Evolutionary conservation across 23 tunicate species (phyloP).

Genomic region (Halocynthia aurantium): DNA sequence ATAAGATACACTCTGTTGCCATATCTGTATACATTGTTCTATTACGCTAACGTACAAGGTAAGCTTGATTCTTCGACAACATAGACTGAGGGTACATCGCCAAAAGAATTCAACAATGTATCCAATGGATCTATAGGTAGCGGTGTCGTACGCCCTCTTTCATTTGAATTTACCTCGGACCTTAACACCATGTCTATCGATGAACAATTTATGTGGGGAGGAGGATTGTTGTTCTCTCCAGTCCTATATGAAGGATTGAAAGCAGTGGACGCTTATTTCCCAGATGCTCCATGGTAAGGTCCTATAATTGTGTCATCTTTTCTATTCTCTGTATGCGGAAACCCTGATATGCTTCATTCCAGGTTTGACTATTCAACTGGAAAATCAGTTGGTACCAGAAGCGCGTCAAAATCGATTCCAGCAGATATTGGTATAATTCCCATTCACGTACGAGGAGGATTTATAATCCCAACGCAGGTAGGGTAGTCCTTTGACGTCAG

Average conservation of each 20-base stretch:
- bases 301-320: not conserved
- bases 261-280: conserved; percentile 66
- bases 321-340: not conserved
- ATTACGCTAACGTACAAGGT: conserved; percentile 74
- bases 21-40: conserved; percentile 85
- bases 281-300: conserved; percentile 90
- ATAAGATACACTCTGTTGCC: conserved; percentile 88
- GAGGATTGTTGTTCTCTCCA: conserved; percentile 76
- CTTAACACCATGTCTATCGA: conserved; percentile 67
- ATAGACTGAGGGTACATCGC: no score
- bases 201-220: conserved; percentile 96
- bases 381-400: conserved; percentile 29
- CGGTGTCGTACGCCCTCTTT: conserved; percentile 85
- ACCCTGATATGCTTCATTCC: not conserved
- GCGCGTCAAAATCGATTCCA: conserved; percentile 11
- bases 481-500: no score
- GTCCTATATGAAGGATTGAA: conserved; percentile 62
- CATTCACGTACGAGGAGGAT: conserved; percentile 86
- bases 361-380: conserved; percentile 76
- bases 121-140: conserved; percentile 22
- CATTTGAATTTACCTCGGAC: conserved; percentile 68
- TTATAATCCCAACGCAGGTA: conserved; percentile 63
- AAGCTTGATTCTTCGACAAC: not conserved
- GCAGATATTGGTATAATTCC: conserved; percentile 81
- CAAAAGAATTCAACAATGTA: no score